Percentiles rank a stretch among this genome's conserved stretches.
phyloP scores from a whole-genome alignment of 2,888 invertebrate species.

The Caenorhabditis virilis region DNA sequence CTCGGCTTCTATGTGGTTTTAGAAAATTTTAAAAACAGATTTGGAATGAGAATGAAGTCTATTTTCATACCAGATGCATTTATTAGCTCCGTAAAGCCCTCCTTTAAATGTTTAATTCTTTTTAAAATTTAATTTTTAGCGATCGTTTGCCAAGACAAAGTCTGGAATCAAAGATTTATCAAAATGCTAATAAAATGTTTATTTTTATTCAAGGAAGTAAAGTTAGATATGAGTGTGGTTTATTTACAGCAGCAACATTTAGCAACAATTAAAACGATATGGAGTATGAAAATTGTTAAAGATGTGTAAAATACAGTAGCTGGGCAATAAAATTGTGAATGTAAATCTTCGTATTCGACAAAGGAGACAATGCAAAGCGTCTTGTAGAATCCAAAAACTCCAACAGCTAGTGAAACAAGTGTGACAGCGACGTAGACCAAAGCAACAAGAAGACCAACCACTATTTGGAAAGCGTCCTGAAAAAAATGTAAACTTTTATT shows the following conservation, averaged over 20 bases:
- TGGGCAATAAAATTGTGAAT: constrained; percentile 46
- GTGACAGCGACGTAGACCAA: constrained; percentile 43
- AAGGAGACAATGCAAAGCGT: constrained; percentile 47
- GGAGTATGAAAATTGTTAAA: constrained; percentile 45
- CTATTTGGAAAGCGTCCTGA: constrained; percentile 52
- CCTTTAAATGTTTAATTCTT: too few relatives aligned
- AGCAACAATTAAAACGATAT: constrained; percentile 50
- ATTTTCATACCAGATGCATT: too few relatives aligned
- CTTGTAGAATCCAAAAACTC: constrained; percentile 53
- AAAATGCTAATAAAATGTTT: too few relatives aligned
- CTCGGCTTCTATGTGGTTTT: too few relatives aligned
- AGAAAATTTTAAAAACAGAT: too few relatives aligned
- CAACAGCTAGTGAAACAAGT: constrained; percentile 42
- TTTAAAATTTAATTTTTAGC: too few relatives aligned
- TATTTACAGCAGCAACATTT: constrained; percentile 56
- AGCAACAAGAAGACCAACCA: constrained; percentile 51
- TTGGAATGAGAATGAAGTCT: too few relatives aligned
- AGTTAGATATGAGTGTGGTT: too few relatives aligned
- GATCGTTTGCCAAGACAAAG: too few relatives aligned
- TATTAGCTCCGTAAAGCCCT: too few relatives aligned
- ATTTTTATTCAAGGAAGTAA: too few relatives aligned
- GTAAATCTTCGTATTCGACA: constrained; percentile 42
- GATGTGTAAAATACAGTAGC: constrained; percentile 50
- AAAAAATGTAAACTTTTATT: constrained; percentile 1
- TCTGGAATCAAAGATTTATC: too few relatives aligned